phyloP scores from a whole-genome alignment of 23 tunicate genomes.

The Corella eumyota region DNA sequence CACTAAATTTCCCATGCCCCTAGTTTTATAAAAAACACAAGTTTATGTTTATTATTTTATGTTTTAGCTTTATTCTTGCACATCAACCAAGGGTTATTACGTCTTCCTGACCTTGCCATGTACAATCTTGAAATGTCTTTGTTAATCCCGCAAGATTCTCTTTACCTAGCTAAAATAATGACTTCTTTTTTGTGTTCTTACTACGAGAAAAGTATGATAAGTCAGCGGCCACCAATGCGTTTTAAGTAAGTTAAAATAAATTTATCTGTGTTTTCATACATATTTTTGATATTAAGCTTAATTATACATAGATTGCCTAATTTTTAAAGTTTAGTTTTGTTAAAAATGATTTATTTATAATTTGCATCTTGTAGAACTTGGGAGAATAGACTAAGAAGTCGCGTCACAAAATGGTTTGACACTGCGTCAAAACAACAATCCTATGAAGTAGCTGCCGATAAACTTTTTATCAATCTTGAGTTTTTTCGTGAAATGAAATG shows the following conservation, averaged over 20 bases:
- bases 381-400: constrained; percentile 35
- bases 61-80: constrained; percentile 54
- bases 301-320: neutral
- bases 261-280: no score
- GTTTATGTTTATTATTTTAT: no score
- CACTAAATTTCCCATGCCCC: no score
- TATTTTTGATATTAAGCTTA: no score
- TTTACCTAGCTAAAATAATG: constrained; percentile 61
- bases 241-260: constrained; percentile 23
- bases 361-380: constrained; percentile 16
- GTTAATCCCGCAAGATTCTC: constrained; percentile 41
- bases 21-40: no score
- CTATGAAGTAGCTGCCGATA: constrained; percentile 57
- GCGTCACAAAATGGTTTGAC: constrained; percentile 69
- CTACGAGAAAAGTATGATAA: constrained; percentile 46
- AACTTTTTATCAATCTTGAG: constrained; percentile 19
- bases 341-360: neutral
- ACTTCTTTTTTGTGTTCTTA: constrained; percentile 72
- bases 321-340: no score
- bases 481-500: constrained; percentile 54
- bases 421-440: constrained; percentile 34
- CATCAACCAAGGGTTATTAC: constrained; percentile 26
- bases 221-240: constrained; percentile 55
- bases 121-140: constrained; percentile 56
- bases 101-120: constrained; percentile 57